These are phyloP conservation scores for Lordiphosa collinella DNA, from an alignment of 1,140 invertebrate species.

Conservation along the genomic window DNA sequence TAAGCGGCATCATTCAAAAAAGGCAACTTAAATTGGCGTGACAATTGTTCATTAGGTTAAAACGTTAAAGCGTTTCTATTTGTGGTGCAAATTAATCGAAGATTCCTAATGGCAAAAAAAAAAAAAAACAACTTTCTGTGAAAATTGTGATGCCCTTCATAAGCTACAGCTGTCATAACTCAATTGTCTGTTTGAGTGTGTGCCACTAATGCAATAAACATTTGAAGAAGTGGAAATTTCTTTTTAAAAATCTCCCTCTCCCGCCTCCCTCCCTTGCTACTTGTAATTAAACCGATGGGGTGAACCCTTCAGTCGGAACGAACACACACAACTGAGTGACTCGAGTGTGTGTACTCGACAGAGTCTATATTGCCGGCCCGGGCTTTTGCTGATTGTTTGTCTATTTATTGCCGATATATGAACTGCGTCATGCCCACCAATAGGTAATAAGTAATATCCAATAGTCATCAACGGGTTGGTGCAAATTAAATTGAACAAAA, in stretches of 20 bases:
- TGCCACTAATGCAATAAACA: constrained; percentile 13
- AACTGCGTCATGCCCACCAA: constrained; percentile 39
- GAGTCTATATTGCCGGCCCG: constrained; percentile 10
- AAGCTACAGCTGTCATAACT: constrained; percentile 28
- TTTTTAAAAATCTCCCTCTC: not conserved
- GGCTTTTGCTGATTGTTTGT: constrained; percentile 16
- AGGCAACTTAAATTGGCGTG: constrained; percentile 40
- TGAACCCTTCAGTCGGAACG: too few relatives aligned
- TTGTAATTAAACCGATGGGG: not conserved
- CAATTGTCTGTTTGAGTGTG: constrained; percentile 31
- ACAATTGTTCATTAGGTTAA: constrained; percentile 44
- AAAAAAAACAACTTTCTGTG: not conserved
- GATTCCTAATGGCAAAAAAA: not conserved
- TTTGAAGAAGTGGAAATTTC: constrained; percentile 19
- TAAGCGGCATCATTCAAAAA: constrained; percentile 16
- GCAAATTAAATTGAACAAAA: constrained; percentile 24
- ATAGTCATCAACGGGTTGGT: constrained; percentile 17
- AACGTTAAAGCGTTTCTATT: constrained; percentile 35
- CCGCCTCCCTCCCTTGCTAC: constrained; percentile 6
- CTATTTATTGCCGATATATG: constrained; percentile 23
- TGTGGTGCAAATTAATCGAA: constrained; percentile 30
- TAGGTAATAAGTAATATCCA: constrained; percentile 2
- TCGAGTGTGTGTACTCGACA: not conserved
- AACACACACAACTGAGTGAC: too few relatives aligned
- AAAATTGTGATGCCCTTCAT: not conserved